phyloP scores from a whole-genome alignment of 2,888 invertebrate species.

The Agonopterix arenella region DNA sequence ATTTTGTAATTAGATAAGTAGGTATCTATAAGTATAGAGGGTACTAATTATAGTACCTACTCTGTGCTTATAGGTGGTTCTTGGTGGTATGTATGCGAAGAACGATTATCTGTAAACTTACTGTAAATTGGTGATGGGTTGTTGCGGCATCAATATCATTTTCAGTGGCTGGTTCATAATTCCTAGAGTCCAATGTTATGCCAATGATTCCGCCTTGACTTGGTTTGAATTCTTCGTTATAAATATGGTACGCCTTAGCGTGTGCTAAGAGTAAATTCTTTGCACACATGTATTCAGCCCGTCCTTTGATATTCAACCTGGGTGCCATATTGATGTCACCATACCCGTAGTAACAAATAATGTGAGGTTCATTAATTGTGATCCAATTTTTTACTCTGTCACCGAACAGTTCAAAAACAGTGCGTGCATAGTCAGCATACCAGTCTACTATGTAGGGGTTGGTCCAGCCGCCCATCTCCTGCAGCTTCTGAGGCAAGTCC shows the following conservation, averaged over 20 bases:
- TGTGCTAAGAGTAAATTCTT: constrained; percentile 73
- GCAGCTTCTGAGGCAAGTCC: constrained; percentile 70
- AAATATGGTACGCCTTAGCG: constrained; percentile 51
- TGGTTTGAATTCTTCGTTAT: constrained; percentile 35
- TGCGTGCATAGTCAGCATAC: constrained; percentile 60
- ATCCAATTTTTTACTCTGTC: constrained; percentile 71
- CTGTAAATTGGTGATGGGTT: constrained; percentile 59
- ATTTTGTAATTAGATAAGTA: no score
- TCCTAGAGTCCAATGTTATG: constrained; percentile 14
- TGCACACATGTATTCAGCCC: constrained; percentile 61
- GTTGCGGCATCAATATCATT: constrained; percentile 16
- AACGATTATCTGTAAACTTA: constrained; percentile 19
- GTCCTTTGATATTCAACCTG: constrained; percentile 39
- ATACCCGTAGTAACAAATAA: constrained; percentile 56
- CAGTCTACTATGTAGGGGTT: constrained; percentile 57
- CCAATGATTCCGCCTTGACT: constrained; percentile 26
- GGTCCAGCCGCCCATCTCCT: constrained; percentile 71
- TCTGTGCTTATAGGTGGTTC: no score
- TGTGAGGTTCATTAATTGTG: constrained; percentile 75
- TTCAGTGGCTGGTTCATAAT: constrained; percentile 39
- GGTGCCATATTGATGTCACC: constrained; percentile 36
- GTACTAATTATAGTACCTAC: no score
- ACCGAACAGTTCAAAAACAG: constrained; percentile 54
- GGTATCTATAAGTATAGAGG: no score
- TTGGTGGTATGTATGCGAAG: no score